phyloP scores from a whole-genome alignment of 1,140 invertebrate species.

The Drosophila quadrilineata region DNA sequence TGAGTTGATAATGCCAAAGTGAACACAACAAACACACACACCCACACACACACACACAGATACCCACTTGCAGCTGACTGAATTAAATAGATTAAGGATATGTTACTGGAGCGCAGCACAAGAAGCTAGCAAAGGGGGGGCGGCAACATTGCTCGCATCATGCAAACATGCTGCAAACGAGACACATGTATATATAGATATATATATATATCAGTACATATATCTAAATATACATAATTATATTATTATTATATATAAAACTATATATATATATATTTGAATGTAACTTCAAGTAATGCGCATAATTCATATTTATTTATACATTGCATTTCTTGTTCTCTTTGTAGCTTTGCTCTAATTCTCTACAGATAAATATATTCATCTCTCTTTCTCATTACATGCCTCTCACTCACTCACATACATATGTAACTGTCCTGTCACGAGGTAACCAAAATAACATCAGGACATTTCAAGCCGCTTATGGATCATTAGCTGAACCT shows the following conservation, averaged over 20 bases:
- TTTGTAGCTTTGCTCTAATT: too few species aligned
- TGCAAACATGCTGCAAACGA: conserved; percentile 50
- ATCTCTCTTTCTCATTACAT: background rate
- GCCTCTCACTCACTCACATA: background rate
- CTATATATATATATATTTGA: conserved; percentile 5
- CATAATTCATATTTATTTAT: conserved; percentile 71
- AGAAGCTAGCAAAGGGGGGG: background rate
- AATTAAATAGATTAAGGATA: conserved; percentile 76
- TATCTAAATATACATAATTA: too few species aligned
- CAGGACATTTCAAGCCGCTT: too few species aligned
- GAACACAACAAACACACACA: conserved; percentile 20
- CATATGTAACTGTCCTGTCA: too few species aligned
- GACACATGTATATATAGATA: background rate
- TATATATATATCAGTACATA: conserved; percentile 6
- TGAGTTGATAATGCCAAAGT: conserved; percentile 74
- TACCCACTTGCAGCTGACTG: conserved; percentile 46
- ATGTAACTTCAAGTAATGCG: conserved; percentile 52
- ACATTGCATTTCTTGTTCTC: conserved; percentile 47
- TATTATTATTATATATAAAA: background rate
- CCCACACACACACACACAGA: conserved; percentile 23
- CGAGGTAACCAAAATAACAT: too few species aligned
- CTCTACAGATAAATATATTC: conserved; percentile 36
- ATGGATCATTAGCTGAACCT: too few species aligned
- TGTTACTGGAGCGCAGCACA: conserved; percentile 3
- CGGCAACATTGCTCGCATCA: conserved; percentile 9